phyloP scores from a whole-genome alignment of 2,888 invertebrate genomes.

The Drosophila vallismaia region DNA sequence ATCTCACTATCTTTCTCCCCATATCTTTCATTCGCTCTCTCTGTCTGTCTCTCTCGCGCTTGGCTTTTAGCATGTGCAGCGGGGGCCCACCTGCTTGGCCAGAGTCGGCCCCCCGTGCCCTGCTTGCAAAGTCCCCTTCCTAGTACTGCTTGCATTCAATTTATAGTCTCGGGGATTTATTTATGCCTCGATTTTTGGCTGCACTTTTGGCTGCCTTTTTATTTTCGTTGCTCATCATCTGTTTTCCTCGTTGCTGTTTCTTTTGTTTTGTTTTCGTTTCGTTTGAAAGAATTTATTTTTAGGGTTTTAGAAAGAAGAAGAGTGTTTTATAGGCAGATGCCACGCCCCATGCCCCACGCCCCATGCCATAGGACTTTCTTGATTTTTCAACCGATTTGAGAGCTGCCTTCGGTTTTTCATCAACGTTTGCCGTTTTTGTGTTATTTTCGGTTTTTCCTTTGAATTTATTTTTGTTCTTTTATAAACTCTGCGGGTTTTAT shows the following conservation, averaged over 20 bases:
- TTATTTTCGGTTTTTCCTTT: slow-evolving; percentile 70
- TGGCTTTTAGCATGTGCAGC: slow-evolving; percentile 34
- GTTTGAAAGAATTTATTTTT: slow-evolving; percentile 58
- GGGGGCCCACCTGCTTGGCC: slow-evolving; percentile 43
- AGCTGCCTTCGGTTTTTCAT: slow-evolving; percentile 42
- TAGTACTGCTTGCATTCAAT: slow-evolving; percentile 40
- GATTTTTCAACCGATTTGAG: neutral
- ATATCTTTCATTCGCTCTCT: neutral
- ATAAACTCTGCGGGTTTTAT: slow-evolving; percentile 77
- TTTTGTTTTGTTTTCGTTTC: slow-evolving; percentile 50
- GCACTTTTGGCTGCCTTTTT: slow-evolving; percentile 50
- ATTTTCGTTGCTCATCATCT: slow-evolving; percentile 11
- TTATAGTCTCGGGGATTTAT: slow-evolving; percentile 47
- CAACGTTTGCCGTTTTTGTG: slow-evolving; percentile 69
- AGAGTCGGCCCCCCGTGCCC: slow-evolving; percentile 1
- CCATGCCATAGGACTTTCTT: neutral
- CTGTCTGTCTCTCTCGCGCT: neutral
- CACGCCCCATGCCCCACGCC: slow-evolving; percentile 7
- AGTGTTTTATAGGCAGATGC: slow-evolving; percentile 19
- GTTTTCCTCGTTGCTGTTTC: neutral
- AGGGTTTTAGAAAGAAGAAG: slow-evolving; percentile 35
- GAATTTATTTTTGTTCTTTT: slow-evolving; percentile 77
- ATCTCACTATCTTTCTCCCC: neutral
- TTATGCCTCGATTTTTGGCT: slow-evolving; percentile 48
- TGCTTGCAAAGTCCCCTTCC: slow-evolving; percentile 2